Evolutionary conservation across 2,888 invertebrate species (phyloP), one percentile per base, ranked within the genome.

Genomic region (Drosophila neotestacea): DNA sequence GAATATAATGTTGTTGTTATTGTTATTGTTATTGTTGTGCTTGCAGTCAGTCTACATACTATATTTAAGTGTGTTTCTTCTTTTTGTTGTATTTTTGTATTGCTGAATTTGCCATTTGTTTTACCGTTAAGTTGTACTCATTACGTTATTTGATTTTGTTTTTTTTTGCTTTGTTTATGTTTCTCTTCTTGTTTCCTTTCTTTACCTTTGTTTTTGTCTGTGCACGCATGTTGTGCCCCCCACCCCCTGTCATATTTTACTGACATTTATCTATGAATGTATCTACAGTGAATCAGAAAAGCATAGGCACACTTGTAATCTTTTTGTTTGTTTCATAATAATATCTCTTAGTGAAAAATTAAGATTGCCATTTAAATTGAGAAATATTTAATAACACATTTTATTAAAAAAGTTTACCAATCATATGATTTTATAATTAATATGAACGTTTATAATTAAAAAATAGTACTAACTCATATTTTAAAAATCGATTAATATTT

Each of bases 81-180:
- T 34, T 30, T 30, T 71, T 48, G 48, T 13, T 42, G 36, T 56
- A n/a, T 39, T 52, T 6, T 30, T 34, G 22, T 54, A 50, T 61
- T 32, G 34, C 27, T 67, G 50, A 30, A 38, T 56, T 60, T 71
- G 52, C 61, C 48, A 47, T 68, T 72, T 60, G 59, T 30, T 66
- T 70, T 52, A 70, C 76, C 70, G 61, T 72, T 74, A 58, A 58
- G 48, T 61, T 61, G 52, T 58, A 51, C 44, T 44, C 34, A 50
- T 13, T 70, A 48, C 48, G 46, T 56, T 76, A 11, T 44, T 68
- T 60, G 41, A 47, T 60, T 73, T 64, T 16, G 16, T 16, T 3
- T 22, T 73, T 36, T 30, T 44, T 39, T 52, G 48, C 52, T 38
- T 27, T 39, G 7, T 11, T 16, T 42, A 22, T 32, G 32, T 22